A percentile compares a stretch with the other conserved stretches of the same genome.
Evolutionary conservation across 2,888 invertebrate species (phyloP).

Genomic region (Empis stercorea): DNA sequence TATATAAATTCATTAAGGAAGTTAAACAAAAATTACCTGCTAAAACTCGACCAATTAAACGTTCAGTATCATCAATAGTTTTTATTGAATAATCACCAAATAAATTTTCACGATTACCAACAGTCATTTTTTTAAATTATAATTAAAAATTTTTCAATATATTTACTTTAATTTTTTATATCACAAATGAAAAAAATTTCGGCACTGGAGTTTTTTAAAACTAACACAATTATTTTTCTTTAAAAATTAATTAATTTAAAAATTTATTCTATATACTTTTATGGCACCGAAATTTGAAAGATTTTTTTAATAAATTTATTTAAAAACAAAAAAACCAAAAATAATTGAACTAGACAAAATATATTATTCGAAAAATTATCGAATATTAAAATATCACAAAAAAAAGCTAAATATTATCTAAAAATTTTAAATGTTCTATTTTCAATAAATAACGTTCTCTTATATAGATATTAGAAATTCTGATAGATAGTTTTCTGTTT

Average conservation of each 20-base stretch:
- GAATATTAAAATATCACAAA: no score
- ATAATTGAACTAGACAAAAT: no score
- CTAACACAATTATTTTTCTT: not conserved
- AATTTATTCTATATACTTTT: not conserved
- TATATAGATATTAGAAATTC: no score
- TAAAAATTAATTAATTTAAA: not conserved
- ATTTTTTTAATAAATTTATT: no score
- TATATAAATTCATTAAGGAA: no score
- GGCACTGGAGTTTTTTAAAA: not conserved
- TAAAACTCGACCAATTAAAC: conserved; percentile 32
- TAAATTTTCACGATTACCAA: conserved; percentile 33
- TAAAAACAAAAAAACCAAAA: no score
- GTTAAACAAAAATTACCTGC: conserved; percentile 27
- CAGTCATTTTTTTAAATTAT: conserved; percentile 25
- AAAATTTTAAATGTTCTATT: no score
- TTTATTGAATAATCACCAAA: conserved; percentile 20
- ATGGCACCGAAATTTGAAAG: not conserved
- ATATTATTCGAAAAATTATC: no score
- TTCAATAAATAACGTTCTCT: no score
- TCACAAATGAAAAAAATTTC: not conserved
- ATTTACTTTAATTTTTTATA: conserved; percentile 1
- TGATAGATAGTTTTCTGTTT: no score
- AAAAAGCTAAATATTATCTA: no score
- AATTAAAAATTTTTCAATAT: conserved; percentile 2
- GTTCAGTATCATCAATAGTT: conserved; percentile 32